Evolutionary conservation across 2,888 invertebrate species (phyloP), one percentile per base, ranked within the genome.

Genomic region (Seira musarum): DNA sequence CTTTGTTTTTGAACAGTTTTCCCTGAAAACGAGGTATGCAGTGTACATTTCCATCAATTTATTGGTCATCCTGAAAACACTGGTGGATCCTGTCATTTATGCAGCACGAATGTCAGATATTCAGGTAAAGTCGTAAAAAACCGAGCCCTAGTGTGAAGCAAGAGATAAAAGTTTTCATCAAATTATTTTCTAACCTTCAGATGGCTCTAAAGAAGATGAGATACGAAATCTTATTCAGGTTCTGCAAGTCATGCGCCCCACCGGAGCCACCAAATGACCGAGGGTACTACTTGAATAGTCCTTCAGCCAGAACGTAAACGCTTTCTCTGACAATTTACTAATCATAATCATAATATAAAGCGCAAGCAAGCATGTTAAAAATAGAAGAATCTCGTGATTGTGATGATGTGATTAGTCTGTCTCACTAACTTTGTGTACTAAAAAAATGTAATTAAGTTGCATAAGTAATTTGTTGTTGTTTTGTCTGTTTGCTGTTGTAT

Each of bases 41-140:
- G 40, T 57, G 10, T 13, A 10, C 57, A 10, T 57, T 57, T 57
- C 88, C 24, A 88, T 89, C 70, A 92, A 92, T 87, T 89, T 90
- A 17, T 89, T 93, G 70, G 89, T 93, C 61, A 91, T 93, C 66
- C 88, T 92, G 83, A 93, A 93, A 87, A 91, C 92, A 35, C 88
- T 93, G 71, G 90, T 91, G 53, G 92, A 93, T 88, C 92, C 93
- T 0, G 91, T 93, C 82, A 92, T 93, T 71, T 93, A 93, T 87
- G 92, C 92, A 8, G 91, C 91, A 5, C 88, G 93, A 72, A 92
- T 93, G 91, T 90, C 91, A 75, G 93, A 93, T 86, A 92, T 93
- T 73, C 91, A 91, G 89, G 91, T 91, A 87, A 65, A 53, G 13
- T 17, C 21, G n/a, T 8, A 64, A 64, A 40, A 40, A 8, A 40